Percentiles rank a stretch among this genome's conserved stretches.
phyloP scores from a whole-genome alignment of 2,797 vertebrate species.

The Simalia tracyae region DNA sequence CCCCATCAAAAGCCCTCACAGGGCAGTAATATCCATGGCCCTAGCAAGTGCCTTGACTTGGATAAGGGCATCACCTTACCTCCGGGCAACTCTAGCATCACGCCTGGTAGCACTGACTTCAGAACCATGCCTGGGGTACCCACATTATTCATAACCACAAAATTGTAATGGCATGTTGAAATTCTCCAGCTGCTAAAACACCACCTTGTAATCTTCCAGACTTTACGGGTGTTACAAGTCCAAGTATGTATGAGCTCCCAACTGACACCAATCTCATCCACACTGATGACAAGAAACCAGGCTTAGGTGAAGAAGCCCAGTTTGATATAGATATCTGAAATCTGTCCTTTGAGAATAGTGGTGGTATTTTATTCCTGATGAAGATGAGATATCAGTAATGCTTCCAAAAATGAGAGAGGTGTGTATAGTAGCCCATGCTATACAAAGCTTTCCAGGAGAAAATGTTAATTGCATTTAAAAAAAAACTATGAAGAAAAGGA shows the following conservation, averaged over 20 bases:
- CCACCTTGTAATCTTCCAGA: slow-evolving; percentile 84
- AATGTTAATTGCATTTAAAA: neutral
- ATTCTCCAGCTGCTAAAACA: slow-evolving; percentile 84
- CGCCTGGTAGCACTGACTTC: neutral
- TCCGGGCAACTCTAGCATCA: neutral
- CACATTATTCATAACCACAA: slow-evolving; percentile 92
- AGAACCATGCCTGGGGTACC: slow-evolving; percentile 75
- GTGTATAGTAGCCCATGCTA: neutral
- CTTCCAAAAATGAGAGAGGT: neutral
- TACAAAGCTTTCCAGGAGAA: neutral
- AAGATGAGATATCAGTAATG: neutral
- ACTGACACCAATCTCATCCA: slow-evolving; percentile 58
- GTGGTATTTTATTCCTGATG: neutral
- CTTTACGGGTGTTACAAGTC: slow-evolving; percentile 88
- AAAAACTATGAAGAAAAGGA: neutral
- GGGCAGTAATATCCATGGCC: neutral
- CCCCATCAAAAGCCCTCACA: neutral
- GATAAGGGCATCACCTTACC: neutral
- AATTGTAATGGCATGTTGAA: slow-evolving; percentile 90
- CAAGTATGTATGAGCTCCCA: slow-evolving; percentile 55
- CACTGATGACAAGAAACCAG: slow-evolving; percentile 68
- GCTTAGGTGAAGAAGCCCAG: slow-evolving; percentile 50
- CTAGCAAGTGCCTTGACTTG: neutral
- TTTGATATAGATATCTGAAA: neutral
- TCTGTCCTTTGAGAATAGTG: neutral